Evolutionary conservation across 2,113 vertebrate species (phyloP), one percentile per base, ranked within the genome.

Genomic region (Heterotis niloticus): DNA sequence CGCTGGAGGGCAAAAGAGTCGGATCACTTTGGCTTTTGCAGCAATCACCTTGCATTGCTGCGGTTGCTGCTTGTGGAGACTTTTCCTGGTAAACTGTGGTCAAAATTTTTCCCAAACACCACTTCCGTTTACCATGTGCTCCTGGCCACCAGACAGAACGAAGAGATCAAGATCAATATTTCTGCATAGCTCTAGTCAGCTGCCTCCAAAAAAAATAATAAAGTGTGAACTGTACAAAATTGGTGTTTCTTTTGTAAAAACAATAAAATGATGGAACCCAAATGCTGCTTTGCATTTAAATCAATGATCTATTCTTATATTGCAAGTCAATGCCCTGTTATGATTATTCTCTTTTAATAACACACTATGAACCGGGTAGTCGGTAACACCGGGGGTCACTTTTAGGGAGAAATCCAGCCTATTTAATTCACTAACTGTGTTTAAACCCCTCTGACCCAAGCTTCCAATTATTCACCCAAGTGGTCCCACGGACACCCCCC

Each of bases 1-100:
- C 68, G 81, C 79, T 81, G 64, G 59, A 28, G 66, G 54, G 65
- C 23, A 62, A 67, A 26, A 54, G 71, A 62, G 59, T 77, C 79
- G 54, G 23, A 34, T 29, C 29, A 56, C 74, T 77, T 77, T n/a
- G 54, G 18, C 34, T 81, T 81, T 81, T 57, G 18, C 57, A 76
- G 76, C 77, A 77, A 76, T 26, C 26, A 74, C 28, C 76, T n/a
- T 11, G 7, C 10, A 51, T 76, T 29, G 64, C 20, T 13, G 51
- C 56, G 12, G 13, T 59, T 20, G 34, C 64, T 75, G 79, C 77
- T 57, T 67, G 67, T 80, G 67, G 57, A 66, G 64, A 54, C 64
- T 59, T 10, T 65, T 51, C 26, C 54, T 44, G 34, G 34, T 44
- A 44, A 44, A 44, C 2, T 44, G 34, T 44, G 26, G 14, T 54